Base-by-base conservation (phyloP, 1,140 invertebrate species). In the Drosophila orena region DNA sequence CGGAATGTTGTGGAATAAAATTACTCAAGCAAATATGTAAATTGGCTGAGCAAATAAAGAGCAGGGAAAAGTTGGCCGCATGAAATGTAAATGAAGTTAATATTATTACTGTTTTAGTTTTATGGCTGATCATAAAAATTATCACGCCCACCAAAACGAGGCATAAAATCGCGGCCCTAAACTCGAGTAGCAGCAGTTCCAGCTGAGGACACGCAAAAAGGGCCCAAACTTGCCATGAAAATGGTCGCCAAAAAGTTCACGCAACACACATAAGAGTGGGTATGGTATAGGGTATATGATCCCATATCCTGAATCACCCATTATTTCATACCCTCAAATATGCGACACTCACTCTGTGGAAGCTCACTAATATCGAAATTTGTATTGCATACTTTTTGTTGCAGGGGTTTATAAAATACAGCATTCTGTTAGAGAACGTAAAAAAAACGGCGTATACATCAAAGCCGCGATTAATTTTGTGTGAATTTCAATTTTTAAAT, bases 101-200 rank as follows among this genome's bases (percentile, higher is more conserved):
- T 89, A 89, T 84, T 89, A 89, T 90, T 90, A 88, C 84, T 89
- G 83, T 83, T 89, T 89, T 89, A 89, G 85, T 89, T 89, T 89
- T 90, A 89, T 90, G 77, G 85, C 77, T 78, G 84, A 90, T 80
- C 77, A 89, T 89, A 89, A 89, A 89, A 89, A 89, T 89, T 89
- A 89, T 89, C 84, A 89, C 84, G 84, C 84, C 84, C 80, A 79
- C 79, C 83, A 83, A 70, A 64, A 64, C 55, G 60, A 42, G 68
- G 42, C 81, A 81, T 77, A 77, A 79, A 85, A 79, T 53, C 84
- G 64, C 38, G 69, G 50, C 58, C 54, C 73, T 37, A 49, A 69
- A 42, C 52, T 14, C 43, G 37, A 35, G 35, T 2, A 37, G 6
- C 5, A 10, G 44, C 5, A 10, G 44, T 50, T 52, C 27, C 20